Percentiles rank a stretch among this genome's conserved stretches.
phyloP scores from a whole-genome alignment of 2,797 vertebrate species.

The Selene dorsalis region DNA sequence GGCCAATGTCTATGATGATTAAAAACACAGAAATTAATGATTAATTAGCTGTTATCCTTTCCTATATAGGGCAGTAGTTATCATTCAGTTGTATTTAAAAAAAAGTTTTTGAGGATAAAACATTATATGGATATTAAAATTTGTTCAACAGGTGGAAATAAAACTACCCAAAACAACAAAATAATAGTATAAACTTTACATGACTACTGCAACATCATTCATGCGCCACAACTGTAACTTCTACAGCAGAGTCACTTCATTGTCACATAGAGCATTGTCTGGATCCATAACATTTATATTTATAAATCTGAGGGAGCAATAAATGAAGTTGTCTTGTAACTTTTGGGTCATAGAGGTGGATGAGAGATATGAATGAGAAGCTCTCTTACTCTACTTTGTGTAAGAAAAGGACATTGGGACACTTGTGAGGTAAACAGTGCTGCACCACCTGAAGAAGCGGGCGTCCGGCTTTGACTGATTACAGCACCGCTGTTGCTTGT shows the following conservation, averaged over 20 bases:
- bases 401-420: conserved; percentile 27
- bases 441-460: conserved; percentile 94
- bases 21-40: conserved; percentile 88
- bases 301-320: not conserved
- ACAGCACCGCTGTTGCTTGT: conserved; percentile 89
- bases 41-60: conserved; percentile 76
- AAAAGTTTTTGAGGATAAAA: not conserved
- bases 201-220: not conserved
- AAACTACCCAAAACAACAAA: not conserved
- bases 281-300: not conserved
- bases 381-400: conserved; percentile 19
- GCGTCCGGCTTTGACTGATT: conserved; percentile 93
- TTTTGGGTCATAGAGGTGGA: conserved; percentile 17
- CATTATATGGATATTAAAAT: conserved; percentile 4
- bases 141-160: conserved; percentile 59
- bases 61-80: conserved; percentile 51
- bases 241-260: not conserved
- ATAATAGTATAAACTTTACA: not conserved
- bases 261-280: not conserved
- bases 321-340: not conserved
- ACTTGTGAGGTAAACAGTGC: conserved; percentile 75
- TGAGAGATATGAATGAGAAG: conserved; percentile 9
- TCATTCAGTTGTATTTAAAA: not conserved
- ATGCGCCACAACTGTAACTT: not conserved
- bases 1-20: conserved; percentile 88